Evolutionary conservation across 2,888 invertebrate species (phyloP), one percentile per base, ranked within the genome.

Genomic region (Eristalis pertinax): DNA sequence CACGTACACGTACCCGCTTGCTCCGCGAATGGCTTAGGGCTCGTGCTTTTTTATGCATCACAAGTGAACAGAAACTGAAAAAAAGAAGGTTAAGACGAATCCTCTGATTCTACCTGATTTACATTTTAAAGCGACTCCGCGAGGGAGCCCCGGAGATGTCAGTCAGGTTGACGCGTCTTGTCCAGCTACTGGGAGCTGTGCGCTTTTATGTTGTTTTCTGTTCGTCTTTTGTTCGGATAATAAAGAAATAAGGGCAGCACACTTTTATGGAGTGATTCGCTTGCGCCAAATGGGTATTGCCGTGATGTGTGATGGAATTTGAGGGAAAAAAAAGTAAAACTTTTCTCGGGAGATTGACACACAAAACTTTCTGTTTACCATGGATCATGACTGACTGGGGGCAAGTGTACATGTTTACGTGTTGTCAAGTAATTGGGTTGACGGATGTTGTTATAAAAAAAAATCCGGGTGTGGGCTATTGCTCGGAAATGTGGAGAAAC

Each of bases 81-180:
- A 19, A 19, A 50, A 50, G 19, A 50, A n/a, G 50, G 50, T 50
- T 50, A 50, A 50, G 50, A 50, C 13, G 38, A 38, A 38, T 38
- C 38, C 38, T 13, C 38, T 64, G 76, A 87, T 76, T 68, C 72
- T 87, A 87, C 87, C 83, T 87, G 87, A 72, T 83, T 83, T 64
- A 78, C 82, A 86, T 86, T 83, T 83, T 79, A 78, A 86, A 78
- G 58, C 70, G 74, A 67, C 43, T 24, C 67, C 7, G 19, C n/a
- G 10, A n/a, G 19, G 32, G 10, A n/a, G 56, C 63, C 38, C 26
- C 35, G 24, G 13, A 24, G 4, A 32, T 29, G 22, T 15, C 43
- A 70, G 60, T 13, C 50, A 24, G 50, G n/a, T 38, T 26, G 24
- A 13, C 56, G 15, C 62, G 41, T 24, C 15, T 35, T 63, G 38